These are phyloP conservation scores for Agapornis roseicollis DNA, from an alignment of 2,113 vertebrate genomes.

Conservation along the genomic window DNA sequence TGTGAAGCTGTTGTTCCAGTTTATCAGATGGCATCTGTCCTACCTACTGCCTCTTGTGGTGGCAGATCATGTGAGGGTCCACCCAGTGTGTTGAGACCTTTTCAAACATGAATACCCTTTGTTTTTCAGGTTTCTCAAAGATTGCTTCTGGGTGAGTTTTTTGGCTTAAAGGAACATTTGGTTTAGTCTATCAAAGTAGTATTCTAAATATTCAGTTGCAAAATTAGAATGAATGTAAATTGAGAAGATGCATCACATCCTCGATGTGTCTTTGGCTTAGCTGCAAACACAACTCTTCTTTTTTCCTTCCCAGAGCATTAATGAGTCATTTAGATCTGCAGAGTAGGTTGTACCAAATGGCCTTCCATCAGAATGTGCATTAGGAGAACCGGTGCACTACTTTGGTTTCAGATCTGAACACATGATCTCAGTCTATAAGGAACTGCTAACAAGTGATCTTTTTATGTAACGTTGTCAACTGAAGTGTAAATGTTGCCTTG, in stretches of 20 bases:
- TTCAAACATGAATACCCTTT: neutral
- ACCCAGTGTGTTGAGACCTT: neutral
- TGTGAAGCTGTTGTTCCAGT: neutral
- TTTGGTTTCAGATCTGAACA: neutral
- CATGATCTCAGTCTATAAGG: neutral
- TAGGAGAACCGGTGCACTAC: neutral
- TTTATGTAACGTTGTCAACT: neutral
- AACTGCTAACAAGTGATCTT: neutral
- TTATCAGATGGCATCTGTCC: neutral
- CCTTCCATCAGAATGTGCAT: neutral
- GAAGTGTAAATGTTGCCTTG: neutral
- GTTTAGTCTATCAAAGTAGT: neutral
- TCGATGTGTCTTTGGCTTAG: neutral
- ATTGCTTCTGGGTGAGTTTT: neutral
- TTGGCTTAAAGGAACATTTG: neutral
- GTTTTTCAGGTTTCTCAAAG: neutral
- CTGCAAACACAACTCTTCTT: neutral
- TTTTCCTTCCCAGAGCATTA: neutral
- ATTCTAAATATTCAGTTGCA: neutral
- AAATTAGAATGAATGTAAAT: neutral
- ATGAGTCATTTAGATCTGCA: constrained; percentile 26
- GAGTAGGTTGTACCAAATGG: neutral
- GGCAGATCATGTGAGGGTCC: neutral
- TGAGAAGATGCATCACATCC: neutral
- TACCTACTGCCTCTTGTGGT: neutral